A percentile compares a stretch with the other conserved stretches of the same genome.
Conservation (phyloP, 2,797 vertebrate genomes). For the Alca torda region DNA sequence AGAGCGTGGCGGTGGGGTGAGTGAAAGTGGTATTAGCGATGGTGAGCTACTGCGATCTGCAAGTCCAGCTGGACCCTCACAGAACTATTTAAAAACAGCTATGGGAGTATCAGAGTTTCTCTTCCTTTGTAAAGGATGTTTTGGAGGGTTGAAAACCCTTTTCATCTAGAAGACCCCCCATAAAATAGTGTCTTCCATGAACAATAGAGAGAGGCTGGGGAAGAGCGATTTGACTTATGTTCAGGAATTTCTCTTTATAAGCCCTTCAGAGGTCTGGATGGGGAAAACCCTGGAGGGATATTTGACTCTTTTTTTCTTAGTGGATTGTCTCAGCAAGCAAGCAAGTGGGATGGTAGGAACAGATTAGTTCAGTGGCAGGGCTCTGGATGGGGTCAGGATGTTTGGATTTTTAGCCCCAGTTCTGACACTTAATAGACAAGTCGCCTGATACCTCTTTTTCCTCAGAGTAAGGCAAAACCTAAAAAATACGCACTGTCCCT, state of each 20-base stretch:
- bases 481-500: background rate
- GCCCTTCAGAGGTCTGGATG: background rate
- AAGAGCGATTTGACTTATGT: background rate
- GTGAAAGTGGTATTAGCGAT: fast-evolving
- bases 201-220: background rate
- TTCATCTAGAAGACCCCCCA: background rate
- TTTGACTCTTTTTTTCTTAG: background rate
- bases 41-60: background rate
- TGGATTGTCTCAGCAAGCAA: background rate
- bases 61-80: background rate
- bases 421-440: background rate
- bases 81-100: background rate
- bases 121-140: background rate
- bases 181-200: background rate
- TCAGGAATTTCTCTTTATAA: background rate
- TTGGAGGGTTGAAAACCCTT: background rate
- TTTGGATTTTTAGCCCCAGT: background rate
- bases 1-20: background rate
- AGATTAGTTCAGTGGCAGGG: background rate
- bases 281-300: background rate
- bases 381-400: background rate
- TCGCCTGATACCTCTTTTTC: background rate
- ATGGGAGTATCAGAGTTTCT: background rate
- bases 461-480: background rate
- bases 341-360: background rate